These are phyloP conservation scores for Girardinichthys multiradiatus DNA, from an alignment of 2,113 vertebrate genomes.

Conservation along the genomic window DNA sequence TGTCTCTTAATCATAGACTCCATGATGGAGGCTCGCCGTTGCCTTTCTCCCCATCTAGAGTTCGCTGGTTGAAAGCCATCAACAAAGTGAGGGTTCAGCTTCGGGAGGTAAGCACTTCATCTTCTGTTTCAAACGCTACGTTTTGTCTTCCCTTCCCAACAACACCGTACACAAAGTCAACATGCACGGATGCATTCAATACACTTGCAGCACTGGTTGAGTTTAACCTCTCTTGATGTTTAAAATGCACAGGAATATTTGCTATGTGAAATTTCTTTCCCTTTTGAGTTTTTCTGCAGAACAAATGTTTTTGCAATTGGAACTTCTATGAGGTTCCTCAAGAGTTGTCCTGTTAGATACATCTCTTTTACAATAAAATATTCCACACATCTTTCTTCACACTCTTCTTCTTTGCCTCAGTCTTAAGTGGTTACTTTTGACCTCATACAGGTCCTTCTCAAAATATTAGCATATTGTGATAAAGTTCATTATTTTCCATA, in stretches of 20 bases:
- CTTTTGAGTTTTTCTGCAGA: background rate
- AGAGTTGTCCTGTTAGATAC: background rate
- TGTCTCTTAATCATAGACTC: slow-evolving; percentile 59
- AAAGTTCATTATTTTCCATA: too few relatives aligned
- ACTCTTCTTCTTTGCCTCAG: background rate
- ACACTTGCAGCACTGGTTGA: slow-evolving; percentile 64
- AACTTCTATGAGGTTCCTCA: background rate
- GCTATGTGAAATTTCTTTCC: background rate
- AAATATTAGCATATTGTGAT: too few relatives aligned
- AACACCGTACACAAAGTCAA: background rate
- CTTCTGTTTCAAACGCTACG: background rate
- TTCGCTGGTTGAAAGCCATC: slow-evolving; percentile 93
- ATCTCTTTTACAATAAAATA: background rate
- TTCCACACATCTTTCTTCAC: too few relatives aligned
- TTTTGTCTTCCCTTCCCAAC: background rate
- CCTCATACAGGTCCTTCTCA: too few relatives aligned
- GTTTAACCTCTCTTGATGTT: slow-evolving; percentile 63
- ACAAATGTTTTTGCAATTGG: too few relatives aligned
- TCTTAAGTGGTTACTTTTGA: background rate
- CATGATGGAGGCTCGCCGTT: slow-evolving; percentile 78
- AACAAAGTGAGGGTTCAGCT: slow-evolving; percentile 93
- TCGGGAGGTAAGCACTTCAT: slow-evolving; percentile 87
- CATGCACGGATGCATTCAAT: background rate
- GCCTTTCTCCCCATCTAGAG: slow-evolving; percentile 87
- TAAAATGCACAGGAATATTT: background rate